A percentile compares a stretch with the other conserved stretches of the same genome.
Conservation (phyloP, 2,113 vertebrate species). For the Noturus placidus region DNA sequence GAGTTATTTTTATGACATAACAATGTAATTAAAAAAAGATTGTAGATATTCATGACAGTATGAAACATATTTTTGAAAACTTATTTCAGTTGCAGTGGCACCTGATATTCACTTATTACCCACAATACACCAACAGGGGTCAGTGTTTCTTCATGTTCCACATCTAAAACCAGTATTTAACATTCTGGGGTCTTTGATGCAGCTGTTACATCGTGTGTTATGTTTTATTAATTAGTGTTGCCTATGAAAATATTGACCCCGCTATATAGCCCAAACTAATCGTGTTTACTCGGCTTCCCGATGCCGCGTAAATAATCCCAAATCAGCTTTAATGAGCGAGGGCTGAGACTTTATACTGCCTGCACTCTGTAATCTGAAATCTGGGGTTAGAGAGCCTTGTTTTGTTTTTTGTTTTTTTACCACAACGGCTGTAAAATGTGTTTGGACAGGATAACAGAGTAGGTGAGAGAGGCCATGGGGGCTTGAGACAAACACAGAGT, state of each 20-base stretch:
- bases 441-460: conserved; percentile 25
- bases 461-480: conserved; percentile 5
- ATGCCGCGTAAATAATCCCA: conserved; percentile 68
- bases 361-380: conserved; percentile 27
- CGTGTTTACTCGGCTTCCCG: conserved; percentile 69
- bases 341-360: conserved; percentile 59
- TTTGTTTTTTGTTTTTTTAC: conserved; percentile 33
- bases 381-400: conserved; percentile 52
- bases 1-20: not conserved
- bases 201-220: conserved; percentile 62
- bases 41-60: not conserved
- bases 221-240: conserved; percentile 74
- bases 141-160: conserved; percentile 54
- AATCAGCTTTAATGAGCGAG: conserved; percentile 72
- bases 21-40: no score
- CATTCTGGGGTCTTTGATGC: conserved; percentile 26
- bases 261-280: conserved; percentile 70
- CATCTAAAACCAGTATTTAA: not conserved
- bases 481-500: conserved; percentile 18
- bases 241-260: conserved; percentile 71
- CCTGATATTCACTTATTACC: not conserved
- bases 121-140: conserved; percentile 57
- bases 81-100: not conserved
- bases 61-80: not conserved
- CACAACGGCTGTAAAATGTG: conserved; percentile 22